phyloP scores from a whole-genome alignment of 2,888 invertebrate species.

The Trachelus stipa region DNA sequence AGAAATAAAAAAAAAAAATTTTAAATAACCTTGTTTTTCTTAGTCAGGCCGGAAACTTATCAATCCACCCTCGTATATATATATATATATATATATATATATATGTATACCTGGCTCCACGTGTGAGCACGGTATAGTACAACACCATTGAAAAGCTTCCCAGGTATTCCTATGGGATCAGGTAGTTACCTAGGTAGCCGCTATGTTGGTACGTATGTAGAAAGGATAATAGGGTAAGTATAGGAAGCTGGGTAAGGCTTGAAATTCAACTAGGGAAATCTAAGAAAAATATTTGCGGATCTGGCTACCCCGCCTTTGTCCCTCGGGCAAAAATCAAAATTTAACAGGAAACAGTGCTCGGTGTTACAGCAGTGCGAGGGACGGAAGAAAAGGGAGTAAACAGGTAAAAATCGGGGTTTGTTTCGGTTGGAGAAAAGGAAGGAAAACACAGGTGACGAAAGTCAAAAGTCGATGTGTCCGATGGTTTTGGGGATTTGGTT shows the following conservation, averaged over 20 bases:
- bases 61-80: too few species aligned
- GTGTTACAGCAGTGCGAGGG: background rate
- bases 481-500: background rate
- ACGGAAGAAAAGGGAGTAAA: background rate
- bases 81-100: too few species aligned
- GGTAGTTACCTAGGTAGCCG: background rate
- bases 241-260: background rate
- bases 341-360: background rate
- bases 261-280: background rate
- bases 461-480: background rate
- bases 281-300: background rate
- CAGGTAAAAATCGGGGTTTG: background rate
- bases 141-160: background rate
- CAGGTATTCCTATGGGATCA: background rate
- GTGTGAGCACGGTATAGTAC: background rate
- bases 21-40: too few species aligned
- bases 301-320: background rate
- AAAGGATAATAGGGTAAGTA: background rate
- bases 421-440: background rate
- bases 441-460: background rate
- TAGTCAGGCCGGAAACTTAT: too few species aligned
- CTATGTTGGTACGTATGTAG: background rate
- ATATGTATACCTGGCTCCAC: background rate
- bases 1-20: too few species aligned
- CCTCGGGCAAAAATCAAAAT: background rate